Evolutionary conservation across 1,140 invertebrate species (phyloP), one percentile per base, ranked within the genome.

Genomic region (Drosophila setifemur): DNA sequence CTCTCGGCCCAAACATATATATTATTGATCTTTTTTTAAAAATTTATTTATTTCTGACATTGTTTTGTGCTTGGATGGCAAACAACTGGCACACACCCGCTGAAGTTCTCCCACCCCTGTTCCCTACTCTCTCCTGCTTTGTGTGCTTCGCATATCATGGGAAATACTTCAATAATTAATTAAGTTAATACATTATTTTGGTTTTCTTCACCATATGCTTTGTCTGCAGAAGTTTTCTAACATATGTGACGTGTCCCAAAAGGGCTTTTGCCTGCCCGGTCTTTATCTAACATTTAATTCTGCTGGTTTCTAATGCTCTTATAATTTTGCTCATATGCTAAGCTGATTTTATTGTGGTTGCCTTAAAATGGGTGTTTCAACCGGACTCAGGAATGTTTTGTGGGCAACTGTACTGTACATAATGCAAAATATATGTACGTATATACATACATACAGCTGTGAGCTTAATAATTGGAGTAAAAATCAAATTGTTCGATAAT

Each of bases 21-120:
- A 60, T 73, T 82, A 83, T 82, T 73, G 78, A 73, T 77, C 52
- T 81, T 54, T 77, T 58, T 82, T 76, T 47, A 54, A 67, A 77
- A 35, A 67, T 50, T 82, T 45, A 42, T 39, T 49, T 43, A 45
- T 53, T 39, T 25, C 18, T 28, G 25, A 29, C n/a, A 19, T 53
- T 69, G 26, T 50, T 57, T 35, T 57, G 52, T 45, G 18, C 11
- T 44, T 28, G 47, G 43, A 63, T 54, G 48, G 14, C 44, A 26
- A 71, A 11, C 70, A 60, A 81, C 58, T 71, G 53, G 73, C 23
- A 49, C 33, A 53, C 45, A 60, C 42, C 69, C 28, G 63, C 73
- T 5, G 44, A 43, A 39, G 18, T 28, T 66, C 33, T 7, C 21
- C 61, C 47, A 47, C 54, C 72, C 42, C 8, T 9, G 18, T 19